A percentile compares a stretch with the other conserved stretches of the same genome.
Evolutionary conservation across 2,113 vertebrate species (phyloP).

Genomic region (Callorhinus ursinus): DNA sequence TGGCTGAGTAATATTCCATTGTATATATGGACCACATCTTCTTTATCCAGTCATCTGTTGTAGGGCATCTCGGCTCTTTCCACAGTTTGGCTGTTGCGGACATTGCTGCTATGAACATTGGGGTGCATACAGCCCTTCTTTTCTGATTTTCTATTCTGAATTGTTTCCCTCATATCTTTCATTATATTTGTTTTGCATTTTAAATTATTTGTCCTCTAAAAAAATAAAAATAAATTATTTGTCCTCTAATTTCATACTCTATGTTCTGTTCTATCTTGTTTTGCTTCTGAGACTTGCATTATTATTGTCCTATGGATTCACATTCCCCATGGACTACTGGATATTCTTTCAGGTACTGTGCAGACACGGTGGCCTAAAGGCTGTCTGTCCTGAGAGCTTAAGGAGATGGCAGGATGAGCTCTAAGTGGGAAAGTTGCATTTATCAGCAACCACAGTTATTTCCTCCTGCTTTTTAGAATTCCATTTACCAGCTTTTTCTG

Average conservation of each 20-base stretch:
- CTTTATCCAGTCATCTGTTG: no score
- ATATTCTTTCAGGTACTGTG: not conserved
- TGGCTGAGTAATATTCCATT: no score
- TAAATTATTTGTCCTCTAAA: not conserved
- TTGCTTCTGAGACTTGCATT: not conserved
- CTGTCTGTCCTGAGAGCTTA: not conserved
- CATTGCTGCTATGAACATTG: no score
- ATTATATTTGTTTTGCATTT: no score
- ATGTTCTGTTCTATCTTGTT: not conserved
- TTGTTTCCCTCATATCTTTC: no score
- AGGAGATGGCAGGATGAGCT: not conserved
- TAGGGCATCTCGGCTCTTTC: no score
- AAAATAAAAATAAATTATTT: no score
- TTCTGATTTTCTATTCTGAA: no score
- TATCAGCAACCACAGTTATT: not conserved
- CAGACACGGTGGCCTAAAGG: not conserved
- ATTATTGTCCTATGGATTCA: not conserved
- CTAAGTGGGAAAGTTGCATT: not conserved
- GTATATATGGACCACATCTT: no score
- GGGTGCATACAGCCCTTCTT: no score
- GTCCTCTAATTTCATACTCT: not conserved
- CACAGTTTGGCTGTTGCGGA: no score
- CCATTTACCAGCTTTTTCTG: not conserved
- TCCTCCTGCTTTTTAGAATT: not conserved
- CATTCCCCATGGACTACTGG: no score